Percentiles rank a stretch among this genome's conserved stretches.
phyloP scores from a whole-genome alignment of 2,888 invertebrate genomes.

The Amorpha juglandis region DNA sequence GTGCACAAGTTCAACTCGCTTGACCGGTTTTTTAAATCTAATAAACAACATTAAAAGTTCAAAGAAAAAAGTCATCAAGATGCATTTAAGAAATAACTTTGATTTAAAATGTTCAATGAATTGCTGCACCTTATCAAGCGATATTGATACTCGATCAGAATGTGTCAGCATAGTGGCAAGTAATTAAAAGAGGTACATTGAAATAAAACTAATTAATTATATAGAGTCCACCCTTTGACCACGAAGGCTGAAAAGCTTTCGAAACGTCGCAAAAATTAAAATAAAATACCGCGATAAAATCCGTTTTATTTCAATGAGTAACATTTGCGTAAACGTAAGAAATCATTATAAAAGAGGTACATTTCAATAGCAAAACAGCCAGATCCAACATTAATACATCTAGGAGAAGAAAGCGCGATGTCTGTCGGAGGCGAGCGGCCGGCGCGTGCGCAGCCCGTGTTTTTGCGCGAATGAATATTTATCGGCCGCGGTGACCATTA shows the following conservation, averaged over 20 bases:
- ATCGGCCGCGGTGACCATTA: constrained; percentile 67
- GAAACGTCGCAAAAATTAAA: too few species aligned
- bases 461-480: constrained; percentile 83
- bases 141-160: background rate
- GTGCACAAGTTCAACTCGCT: too few species aligned
- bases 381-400: constrained; percentile 50
- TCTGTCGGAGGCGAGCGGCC: constrained; percentile 47
- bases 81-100: background rate
- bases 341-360: background rate
- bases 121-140: background rate
- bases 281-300: too few species aligned
- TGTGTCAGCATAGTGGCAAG: background rate
- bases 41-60: background rate
- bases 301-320: too few species aligned
- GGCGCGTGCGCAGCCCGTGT: constrained; percentile 74
- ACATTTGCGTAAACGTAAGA: too few species aligned
- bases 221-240: too few species aligned
- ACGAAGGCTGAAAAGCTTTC: too few species aligned
- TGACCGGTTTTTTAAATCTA: too few species aligned
- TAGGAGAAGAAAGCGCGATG: constrained; percentile 76
- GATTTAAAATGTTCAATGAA: background rate
- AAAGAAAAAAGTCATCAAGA: background rate
- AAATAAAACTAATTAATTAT: too few species aligned
- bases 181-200: constrained; percentile 8
- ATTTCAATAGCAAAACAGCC: constrained; percentile 30